Base-by-base conservation (phyloP, 2,113 vertebrate species). In the Tachysurus fulvidraco region DNA sequence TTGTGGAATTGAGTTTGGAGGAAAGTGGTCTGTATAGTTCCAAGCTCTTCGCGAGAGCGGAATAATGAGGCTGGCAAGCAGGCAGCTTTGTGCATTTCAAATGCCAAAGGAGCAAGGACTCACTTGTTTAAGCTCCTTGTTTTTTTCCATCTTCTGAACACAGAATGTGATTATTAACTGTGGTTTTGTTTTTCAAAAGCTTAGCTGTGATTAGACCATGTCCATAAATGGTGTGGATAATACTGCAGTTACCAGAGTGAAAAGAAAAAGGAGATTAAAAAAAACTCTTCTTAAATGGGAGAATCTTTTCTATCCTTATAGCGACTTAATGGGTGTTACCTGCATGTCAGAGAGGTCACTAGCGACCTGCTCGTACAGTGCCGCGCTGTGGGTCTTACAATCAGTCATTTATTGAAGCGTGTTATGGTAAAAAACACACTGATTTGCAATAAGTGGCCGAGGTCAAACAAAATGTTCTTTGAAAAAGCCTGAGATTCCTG, bases 51-150 rank as follows among this genome's bases (percentile, higher is more conserved):
- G 76, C 59, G 54, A 83, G 71, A 79, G 78, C 41, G 62, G 71
- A 83, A 83, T 74, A 85, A 84, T 86, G 83, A 89, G 85, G 64
- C 64, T 85, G 83, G 77, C 78, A 50, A 62, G 79, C 82, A 81
- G 25, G 85, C 85, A 77, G 65, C 50, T 76, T 78, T 52, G 44
- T 85, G 83, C 52, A 85, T 85, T 77, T 89, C 73, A 85, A 77
- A 87, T 57, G 69, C 36, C 54, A 52, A 69, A 84, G n/a, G 60
- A 67, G 73, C 57, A 59, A 87, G 30, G 59, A 54, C 80, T 83
- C 86, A 64, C 71, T 87, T 46, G 16, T 83, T 77, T 87, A 54
- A 64, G 71, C 59, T 62, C 8, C 28, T 64, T 74, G 67, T 36
- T 52, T 79, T 55, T 67, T 69, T 80, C 44, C 59, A 81, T 87